Percentiles rank a stretch among this genome's conserved stretches.
These are phyloP conservation scores for Heloderma charlesbogerti DNA, from an alignment of 2,113 vertebrate species.

Conservation along the genomic window DNA sequence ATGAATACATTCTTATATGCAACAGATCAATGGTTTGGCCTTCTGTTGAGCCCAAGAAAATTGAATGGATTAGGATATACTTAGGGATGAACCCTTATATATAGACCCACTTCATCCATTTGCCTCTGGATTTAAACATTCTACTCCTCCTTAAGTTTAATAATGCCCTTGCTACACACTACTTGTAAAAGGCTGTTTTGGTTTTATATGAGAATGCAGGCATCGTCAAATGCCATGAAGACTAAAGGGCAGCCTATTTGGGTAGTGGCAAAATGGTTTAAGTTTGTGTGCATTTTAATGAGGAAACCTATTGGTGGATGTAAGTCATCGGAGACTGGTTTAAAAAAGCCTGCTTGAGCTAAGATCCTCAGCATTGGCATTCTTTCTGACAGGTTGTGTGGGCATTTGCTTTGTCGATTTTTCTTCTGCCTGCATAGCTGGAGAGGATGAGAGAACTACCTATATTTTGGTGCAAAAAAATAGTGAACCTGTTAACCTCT, in stretches of 20 bases:
- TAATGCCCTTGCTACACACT: neutral
- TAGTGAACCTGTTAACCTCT: neutral
- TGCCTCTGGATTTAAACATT: neutral
- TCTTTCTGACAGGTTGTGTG: neutral
- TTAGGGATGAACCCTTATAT: neutral
- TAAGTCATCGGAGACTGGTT: neutral
- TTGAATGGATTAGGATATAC: neutral
- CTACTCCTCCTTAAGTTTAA: neutral
- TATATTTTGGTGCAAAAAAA: neutral
- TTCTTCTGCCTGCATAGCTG: neutral
- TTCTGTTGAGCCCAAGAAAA: neutral
- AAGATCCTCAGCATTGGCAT: neutral
- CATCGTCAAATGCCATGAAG: neutral
- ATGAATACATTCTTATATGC: neutral
- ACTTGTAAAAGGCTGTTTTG: neutral
- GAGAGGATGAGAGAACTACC: neutral
- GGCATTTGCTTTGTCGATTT: neutral
- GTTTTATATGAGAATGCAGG: neutral
- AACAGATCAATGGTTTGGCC: neutral
- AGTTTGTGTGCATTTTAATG: neutral
- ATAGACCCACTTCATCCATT: neutral
- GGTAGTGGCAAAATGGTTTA: neutral
- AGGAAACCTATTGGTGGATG: neutral
- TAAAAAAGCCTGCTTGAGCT: neutral
- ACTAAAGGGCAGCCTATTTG: neutral